These are phyloP conservation scores for Orgyia antiqua DNA, from an alignment of 2,888 invertebrate species.

Conservation along the genomic window DNA sequence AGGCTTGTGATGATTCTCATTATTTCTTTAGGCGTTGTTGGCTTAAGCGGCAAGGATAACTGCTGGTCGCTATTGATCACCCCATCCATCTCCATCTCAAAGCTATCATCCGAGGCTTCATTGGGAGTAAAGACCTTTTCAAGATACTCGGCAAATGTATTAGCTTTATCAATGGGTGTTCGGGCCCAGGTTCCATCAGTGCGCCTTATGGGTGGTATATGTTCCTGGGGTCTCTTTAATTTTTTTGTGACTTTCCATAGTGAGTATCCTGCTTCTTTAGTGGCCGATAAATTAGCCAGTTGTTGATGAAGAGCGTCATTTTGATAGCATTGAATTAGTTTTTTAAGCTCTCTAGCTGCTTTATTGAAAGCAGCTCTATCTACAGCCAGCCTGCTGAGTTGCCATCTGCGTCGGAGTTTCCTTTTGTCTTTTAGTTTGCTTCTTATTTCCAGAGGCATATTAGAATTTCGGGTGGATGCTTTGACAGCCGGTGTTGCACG, in stretches of 20 bases:
- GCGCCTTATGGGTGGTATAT: not conserved
- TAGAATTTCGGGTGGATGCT: not conserved
- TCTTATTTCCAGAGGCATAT: not conserved
- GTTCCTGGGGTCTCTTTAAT: slow-evolving; percentile 1
- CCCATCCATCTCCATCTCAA: not conserved
- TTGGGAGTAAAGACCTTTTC: not conserved
- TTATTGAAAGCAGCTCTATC: not conserved
- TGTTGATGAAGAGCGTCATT: not conserved
- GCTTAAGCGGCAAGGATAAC: not conserved
- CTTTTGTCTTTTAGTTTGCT: not conserved
- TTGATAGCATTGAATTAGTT: not conserved
- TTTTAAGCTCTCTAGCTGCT: not conserved
- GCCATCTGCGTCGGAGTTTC: not conserved
- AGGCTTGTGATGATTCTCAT: not conserved
- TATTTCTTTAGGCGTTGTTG: not conserved
- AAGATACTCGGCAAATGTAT: too few relatives aligned
- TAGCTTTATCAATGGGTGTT: not conserved
- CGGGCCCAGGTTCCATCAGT: not conserved
- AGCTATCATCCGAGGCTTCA: not conserved
- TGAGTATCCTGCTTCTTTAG: slow-evolving; percentile 1
- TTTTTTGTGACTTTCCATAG: slow-evolving; percentile 3
- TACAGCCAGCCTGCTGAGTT: too few relatives aligned
- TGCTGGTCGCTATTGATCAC: not conserved
- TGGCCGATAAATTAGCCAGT: not conserved
- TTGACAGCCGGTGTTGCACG: not conserved